Conservation (phyloP, 2,888 invertebrate genomes). For the Esperia sulphurella region DNA sequence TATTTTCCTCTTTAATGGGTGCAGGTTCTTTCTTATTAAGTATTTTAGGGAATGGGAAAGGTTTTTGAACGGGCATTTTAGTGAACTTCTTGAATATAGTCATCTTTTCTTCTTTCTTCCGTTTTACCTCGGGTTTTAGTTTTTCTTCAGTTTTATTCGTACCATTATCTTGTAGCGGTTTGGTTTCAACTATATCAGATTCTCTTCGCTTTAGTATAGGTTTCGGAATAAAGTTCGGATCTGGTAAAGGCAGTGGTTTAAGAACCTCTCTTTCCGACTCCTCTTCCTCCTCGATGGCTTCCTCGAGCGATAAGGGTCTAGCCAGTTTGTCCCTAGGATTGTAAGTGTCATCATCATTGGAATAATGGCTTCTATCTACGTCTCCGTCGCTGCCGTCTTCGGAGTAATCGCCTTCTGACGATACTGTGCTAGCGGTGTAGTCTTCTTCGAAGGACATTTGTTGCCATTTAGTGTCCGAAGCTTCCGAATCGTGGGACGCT, state of each 20-base stretch:
- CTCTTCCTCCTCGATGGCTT: slow-evolving; percentile 53
- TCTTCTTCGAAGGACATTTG: slow-evolving; percentile 76
- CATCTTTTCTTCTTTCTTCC: slow-evolving; percentile 57
- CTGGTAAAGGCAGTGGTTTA: slow-evolving; percentile 81
- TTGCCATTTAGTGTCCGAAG: slow-evolving; percentile 66
- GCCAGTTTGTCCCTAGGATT: slow-evolving; percentile 80
- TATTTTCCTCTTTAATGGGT: slow-evolving; percentile 31
- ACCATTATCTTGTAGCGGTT: slow-evolving; percentile 19
- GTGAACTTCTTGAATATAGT: slow-evolving; percentile 65
- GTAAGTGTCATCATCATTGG: slow-evolving; percentile 83
- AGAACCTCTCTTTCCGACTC: slow-evolving; percentile 80
- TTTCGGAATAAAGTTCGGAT: slow-evolving; percentile 87
- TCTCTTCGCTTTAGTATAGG: slow-evolving; percentile 86
- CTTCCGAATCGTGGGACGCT: slow-evolving; percentile 46
- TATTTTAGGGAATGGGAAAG: slow-evolving; percentile 57
- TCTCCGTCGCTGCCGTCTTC: slow-evolving; percentile 65
- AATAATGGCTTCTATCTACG: slow-evolving; percentile 45
- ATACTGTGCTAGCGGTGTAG: slow-evolving; percentile 82
- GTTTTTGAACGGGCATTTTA: slow-evolving; percentile 59
- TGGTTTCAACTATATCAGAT: slow-evolving; percentile 38
- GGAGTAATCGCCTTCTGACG: slow-evolving; percentile 68
- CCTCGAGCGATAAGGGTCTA: slow-evolving; percentile 39
- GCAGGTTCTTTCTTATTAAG: slow-evolving; percentile 55
- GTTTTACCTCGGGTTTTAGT: slow-evolving; percentile 27
- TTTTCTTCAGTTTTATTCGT: slow-evolving; percentile 27